phyloP scores from a whole-genome alignment of 2,797 vertebrate genomes.

The Thamnophis elegans region DNA sequence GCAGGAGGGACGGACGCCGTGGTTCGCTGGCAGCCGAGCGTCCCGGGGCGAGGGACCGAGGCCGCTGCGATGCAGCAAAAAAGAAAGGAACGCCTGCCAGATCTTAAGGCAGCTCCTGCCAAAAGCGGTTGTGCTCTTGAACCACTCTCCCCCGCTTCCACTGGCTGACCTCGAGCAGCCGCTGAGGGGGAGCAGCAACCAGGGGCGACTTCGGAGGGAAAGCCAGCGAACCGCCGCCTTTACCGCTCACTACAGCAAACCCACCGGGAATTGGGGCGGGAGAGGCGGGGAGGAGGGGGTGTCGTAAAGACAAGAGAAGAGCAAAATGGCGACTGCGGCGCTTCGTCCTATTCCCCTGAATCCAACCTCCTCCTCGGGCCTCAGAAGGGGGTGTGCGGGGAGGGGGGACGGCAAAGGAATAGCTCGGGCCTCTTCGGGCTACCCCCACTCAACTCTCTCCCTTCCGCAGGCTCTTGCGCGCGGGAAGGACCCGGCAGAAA shows the following conservation, averaged over 20 bases:
- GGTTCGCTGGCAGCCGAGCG: not conserved
- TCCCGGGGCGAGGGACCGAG: not conserved
- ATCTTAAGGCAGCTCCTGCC: constrained; percentile 44
- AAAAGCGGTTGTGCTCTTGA: not conserved
- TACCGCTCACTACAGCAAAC: not conserved
- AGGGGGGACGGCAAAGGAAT: not conserved
- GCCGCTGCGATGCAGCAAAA: not conserved
- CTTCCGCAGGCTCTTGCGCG: not conserved
- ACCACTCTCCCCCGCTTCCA: not conserved
- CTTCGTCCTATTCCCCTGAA: constrained; percentile 28
- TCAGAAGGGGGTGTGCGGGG: not conserved
- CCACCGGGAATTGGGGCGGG: not conserved
- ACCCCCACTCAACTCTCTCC: not conserved
- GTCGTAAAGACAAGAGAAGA: not conserved
- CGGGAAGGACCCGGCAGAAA: not conserved
- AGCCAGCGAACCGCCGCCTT: not conserved
- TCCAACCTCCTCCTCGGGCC: not conserved
- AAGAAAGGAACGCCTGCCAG: not conserved
- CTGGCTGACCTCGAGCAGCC: not conserved
- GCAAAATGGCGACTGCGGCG: constrained; percentile 60
- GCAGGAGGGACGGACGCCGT: too few species aligned
- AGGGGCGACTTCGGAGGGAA: not conserved
- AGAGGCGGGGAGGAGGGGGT: not conserved
- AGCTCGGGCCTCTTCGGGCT: not conserved
- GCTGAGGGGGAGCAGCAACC: not conserved